These are phyloP conservation scores for Caenorhabditis sulstoni DNA, from an alignment of 2,888 invertebrate species.

Conservation along the genomic window DNA sequence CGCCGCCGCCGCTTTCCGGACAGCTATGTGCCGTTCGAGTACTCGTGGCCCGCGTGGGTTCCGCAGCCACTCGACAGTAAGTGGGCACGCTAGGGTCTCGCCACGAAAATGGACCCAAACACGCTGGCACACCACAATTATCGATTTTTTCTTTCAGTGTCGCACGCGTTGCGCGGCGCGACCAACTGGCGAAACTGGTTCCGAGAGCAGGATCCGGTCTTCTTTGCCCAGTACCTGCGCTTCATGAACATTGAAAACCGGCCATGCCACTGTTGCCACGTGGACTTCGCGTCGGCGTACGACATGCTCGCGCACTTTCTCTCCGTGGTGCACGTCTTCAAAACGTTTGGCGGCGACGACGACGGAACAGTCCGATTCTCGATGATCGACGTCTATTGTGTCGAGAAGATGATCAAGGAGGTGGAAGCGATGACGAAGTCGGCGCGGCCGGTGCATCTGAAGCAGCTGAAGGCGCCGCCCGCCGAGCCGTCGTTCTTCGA, in stretches of 20 bases:
- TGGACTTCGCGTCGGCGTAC: background rate
- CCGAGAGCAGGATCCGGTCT: background rate
- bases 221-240: background rate
- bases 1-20: slow-evolving; percentile 10
- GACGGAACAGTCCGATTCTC: background rate
- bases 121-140: background rate
- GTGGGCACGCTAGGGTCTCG: too few species aligned
- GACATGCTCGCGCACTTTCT: background rate
- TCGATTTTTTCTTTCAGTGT: background rate
- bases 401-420: slow-evolving; percentile 13
- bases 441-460: background rate
- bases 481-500: slow-evolving; percentile 14
- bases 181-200: background rate
- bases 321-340: background rate
- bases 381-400: slow-evolving; percentile 12
- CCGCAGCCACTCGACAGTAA: background rate
- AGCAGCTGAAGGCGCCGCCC: background rate
- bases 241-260: background rate
- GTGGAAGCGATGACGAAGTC: background rate
- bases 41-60: slow-evolving; percentile 8
- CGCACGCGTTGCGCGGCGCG: background rate
- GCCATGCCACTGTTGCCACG: background rate
- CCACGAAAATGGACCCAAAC: too few species aligned
- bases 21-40: slow-evolving; percentile 18
- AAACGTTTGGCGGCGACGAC: background rate